Base-by-base conservation (phyloP, 2,797 vertebrate species). In the Diplodus sargus region DNA sequence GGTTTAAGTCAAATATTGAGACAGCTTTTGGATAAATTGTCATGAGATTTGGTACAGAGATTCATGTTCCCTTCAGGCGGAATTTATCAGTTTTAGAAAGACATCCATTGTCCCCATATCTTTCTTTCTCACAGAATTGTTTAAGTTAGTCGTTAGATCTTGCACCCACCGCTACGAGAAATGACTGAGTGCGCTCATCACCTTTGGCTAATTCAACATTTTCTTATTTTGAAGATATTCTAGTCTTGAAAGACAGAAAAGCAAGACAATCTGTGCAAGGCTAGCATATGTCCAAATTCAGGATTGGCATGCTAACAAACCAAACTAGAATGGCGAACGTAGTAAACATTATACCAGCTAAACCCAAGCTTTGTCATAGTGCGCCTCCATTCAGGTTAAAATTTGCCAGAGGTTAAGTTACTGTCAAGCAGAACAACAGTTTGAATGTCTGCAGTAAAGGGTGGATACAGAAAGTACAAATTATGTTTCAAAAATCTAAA, bases 401-500 rank as follows among this genome's bases (percentile, higher is more conserved):
- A 51, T 48, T 65, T 7, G 28, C n/a, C 15, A 25, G 30, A n/a
- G 12, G 30, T 70, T 64, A 22, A 58, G 65, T 64, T n/a, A 47
- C 13, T 17, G 3, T 54, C 22, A 43, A 45, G 47, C 16, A 51
- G 52, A 52, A 62, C 7, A 61, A 42, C 5, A n/a, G 17, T 64
- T 30, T 60, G 48, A 76, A 23, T 30, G 3, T 61, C 17, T 59
- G 17, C 51, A 45, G 10, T 18, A 14, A 34, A 59, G 16, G 2
- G 72, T 25, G 3, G 53, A 48, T 22, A 58, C 23, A 60, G 18
- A 17, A 52, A 72, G 23, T 30, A 58, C 28, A 74, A 49, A 73
- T 15, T 58, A 71, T 22, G 22, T 67, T 60, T 12, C 49, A 78
- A 13, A 65, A 74, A 63, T 49, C 54, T 22, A 8, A 79, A 67